Percentiles rank a stretch among this genome's conserved stretches.
These are phyloP conservation scores for Chiloscyllium punctatum DNA, from an alignment of 2,797 vertebrate species.

Conservation along the genomic window DNA sequence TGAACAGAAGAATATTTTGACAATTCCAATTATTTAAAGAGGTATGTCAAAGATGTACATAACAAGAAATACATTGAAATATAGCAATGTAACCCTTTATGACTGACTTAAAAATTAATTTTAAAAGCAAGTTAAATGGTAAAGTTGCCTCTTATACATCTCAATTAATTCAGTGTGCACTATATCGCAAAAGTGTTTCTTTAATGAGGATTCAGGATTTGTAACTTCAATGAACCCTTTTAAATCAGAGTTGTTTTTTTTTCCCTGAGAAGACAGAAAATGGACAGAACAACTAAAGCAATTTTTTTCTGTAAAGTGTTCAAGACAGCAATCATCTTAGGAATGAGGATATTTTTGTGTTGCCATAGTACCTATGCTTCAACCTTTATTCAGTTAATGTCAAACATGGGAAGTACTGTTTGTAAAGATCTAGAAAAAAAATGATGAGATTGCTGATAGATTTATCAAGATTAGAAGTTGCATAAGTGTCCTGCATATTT, in stretches of 20 bases:
- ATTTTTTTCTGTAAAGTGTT: background rate
- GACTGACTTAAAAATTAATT: background rate
- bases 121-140: background rate
- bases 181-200: background rate
- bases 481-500: background rate
- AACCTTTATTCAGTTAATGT: background rate
- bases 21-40: background rate
- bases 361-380: background rate
- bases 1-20: background rate
- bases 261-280: background rate
- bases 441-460: background rate
- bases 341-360: background rate
- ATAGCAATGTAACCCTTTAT: background rate
- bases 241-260: background rate
- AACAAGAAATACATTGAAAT: background rate
- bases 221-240: background rate
- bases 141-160: background rate
- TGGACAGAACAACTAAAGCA: background rate
- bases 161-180: background rate
- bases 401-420: background rate
- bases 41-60: background rate
- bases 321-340: background rate
- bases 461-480: background rate
- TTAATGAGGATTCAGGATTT: background rate
- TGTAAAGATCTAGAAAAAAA: background rate